A percentile compares a stretch with the other conserved stretches of the same genome.
These are phyloP conservation scores for Numenius phaeopus DNA, from an alignment of 2,797 vertebrate species.

Conservation along the genomic window DNA sequence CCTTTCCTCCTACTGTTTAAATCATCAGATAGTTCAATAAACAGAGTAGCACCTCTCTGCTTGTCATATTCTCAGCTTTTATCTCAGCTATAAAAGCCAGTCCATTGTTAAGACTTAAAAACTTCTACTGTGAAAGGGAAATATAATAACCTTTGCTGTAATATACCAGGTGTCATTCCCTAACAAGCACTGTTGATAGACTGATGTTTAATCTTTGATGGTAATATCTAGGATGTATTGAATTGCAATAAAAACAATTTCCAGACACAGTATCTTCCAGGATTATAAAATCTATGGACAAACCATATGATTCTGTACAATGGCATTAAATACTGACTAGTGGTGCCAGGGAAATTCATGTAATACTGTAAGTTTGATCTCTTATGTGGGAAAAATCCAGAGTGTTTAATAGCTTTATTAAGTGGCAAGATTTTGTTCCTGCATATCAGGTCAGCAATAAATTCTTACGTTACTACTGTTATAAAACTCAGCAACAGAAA, in stretches of 20 bases:
- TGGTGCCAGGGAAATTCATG: conserved; percentile 24
- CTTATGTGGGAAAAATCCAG: conserved; percentile 69
- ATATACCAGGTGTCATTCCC: conserved; percentile 65
- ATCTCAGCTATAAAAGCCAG: conserved; percentile 55
- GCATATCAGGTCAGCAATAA: conserved; percentile 70
- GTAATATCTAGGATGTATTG: conserved; percentile 5
- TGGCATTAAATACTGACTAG: background rate
- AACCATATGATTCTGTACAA: conserved; percentile 46
- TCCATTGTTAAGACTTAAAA: conserved; percentile 71
- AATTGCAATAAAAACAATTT: conserved; percentile 53
- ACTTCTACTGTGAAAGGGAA: conserved; percentile 68
- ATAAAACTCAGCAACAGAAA: conserved; percentile 75
- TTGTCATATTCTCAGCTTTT: conserved; percentile 68
- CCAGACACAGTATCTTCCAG: conserved; percentile 33
- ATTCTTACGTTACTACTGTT: conserved; percentile 74
- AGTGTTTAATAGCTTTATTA: conserved; percentile 76
- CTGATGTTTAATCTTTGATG: conserved; percentile 42
- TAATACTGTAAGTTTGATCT: conserved; percentile 77
- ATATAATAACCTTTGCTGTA: conserved; percentile 71
- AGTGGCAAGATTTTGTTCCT: conserved; percentile 72
- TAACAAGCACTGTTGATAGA: conserved; percentile 69
- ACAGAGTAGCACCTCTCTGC: conserved; percentile 48
- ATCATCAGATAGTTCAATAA: conserved; percentile 58
- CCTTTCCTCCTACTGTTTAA: conserved; percentile 23
- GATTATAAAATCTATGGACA: conserved; percentile 42